A percentile compares a stretch with the other conserved stretches of the same genome.
Conservation (phyloP, 2,888 invertebrate genomes). For the Luperina nickerlii region DNA sequence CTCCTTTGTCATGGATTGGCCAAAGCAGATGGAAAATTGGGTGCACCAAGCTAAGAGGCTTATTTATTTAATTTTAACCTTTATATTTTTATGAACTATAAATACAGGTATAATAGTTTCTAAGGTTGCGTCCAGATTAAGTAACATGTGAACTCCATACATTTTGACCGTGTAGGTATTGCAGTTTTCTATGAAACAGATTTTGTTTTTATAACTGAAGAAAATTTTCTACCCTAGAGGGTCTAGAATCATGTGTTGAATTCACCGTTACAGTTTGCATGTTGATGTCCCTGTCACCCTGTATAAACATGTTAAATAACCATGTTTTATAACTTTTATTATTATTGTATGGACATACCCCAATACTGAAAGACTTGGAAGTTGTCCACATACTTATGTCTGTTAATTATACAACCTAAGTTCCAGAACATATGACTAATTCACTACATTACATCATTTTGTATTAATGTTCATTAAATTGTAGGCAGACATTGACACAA, state of each 20-base stretch:
- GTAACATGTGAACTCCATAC: neutral
- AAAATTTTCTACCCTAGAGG: no score
- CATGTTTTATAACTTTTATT: neutral
- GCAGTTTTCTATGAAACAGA: no score
- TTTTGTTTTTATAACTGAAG: no score
- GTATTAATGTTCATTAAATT: conserved; percentile 30
- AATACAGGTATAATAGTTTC: neutral
- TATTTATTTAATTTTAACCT: neutral
- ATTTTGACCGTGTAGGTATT: no score
- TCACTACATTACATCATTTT: conserved; percentile 25
- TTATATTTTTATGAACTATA: neutral
- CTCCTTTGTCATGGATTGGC: neutral
- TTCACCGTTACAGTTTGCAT: no score
- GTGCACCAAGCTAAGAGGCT: neutral
- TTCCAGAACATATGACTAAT: neutral
- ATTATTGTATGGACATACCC: neutral
- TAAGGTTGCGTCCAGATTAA: neutral
- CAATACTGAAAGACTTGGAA: neutral
- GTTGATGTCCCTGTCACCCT: no score
- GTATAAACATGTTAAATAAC: neutral
- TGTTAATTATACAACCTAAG: neutral
- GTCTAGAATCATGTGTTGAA: no score
- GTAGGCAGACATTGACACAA: conserved; percentile 52
- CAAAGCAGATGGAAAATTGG: neutral
- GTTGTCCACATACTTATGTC: neutral